Evolutionary conservation across 2,888 invertebrate species (phyloP).

Genomic region (Ornithoptera alexandrae): DNA sequence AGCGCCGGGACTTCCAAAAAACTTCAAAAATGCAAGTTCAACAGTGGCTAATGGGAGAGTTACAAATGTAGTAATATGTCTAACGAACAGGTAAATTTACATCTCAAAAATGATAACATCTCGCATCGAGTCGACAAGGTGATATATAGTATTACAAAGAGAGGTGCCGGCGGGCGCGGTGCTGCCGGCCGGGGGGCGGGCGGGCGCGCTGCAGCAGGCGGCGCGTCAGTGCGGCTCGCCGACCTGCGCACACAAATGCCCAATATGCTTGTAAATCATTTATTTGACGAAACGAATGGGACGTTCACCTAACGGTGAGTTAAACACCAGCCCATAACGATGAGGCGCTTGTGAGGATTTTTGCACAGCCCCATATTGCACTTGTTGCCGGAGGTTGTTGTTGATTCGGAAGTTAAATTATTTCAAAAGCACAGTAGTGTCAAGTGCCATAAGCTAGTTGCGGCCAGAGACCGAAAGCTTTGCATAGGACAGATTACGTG

Average conservation of each 20-base stretch:
- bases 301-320: too few relatives aligned
- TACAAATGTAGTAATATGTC: slow-evolving; percentile 66
- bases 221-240: slow-evolving; percentile 41
- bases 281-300: too few relatives aligned
- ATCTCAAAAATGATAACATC: slow-evolving; percentile 76
- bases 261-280: too few relatives aligned
- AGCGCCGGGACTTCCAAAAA: slow-evolving; percentile 61
- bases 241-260: slow-evolving; percentile 11
- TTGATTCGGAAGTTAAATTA: too few relatives aligned
- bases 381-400: too few relatives aligned
- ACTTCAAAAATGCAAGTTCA: slow-evolving; percentile 71
- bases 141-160: slow-evolving; percentile 58
- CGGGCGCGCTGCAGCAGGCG: slow-evolving; percentile 28
- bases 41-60: slow-evolving; percentile 69
- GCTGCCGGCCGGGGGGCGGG: slow-evolving; percentile 34
- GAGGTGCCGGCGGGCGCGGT: slow-evolving; percentile 37
- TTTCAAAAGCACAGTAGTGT: too few relatives aligned
- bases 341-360: too few relatives aligned
- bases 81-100: slow-evolving; percentile 74
- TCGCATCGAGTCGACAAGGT: slow-evolving; percentile 59
- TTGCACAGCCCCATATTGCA: too few relatives aligned
- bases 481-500: too few relatives aligned
- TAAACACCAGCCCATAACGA: too few relatives aligned
- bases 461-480: too few relatives aligned
- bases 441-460: too few relatives aligned